These are phyloP conservation scores for Scolanthus callimorphus DNA, from an alignment of 92 coral and sea anemone genomes.

Conservation along the genomic window DNA sequence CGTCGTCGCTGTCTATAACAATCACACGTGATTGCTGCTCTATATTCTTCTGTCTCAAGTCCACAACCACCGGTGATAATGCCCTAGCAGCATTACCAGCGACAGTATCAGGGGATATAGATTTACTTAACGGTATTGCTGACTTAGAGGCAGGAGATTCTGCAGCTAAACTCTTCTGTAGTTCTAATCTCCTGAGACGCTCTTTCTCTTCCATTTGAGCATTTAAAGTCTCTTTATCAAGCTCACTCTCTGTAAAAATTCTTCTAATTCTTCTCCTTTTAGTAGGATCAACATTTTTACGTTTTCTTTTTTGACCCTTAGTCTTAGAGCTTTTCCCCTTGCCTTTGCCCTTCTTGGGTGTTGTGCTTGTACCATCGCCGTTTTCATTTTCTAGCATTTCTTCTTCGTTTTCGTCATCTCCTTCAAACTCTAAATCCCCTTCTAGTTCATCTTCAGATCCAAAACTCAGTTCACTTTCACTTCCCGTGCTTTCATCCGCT, in stretches of 20 bases:
- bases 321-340: conserved; percentile 16
- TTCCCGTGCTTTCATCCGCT: neutral
- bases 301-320: conserved; percentile 44
- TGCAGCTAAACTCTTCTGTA: conserved; percentile 77
- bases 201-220: conserved; percentile 94
- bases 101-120: conserved; percentile 12
- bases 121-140: neutral
- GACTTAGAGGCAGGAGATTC: neutral
- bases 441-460: conserved; percentile 22
- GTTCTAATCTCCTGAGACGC: conserved; percentile 78
- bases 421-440: conserved; percentile 39
- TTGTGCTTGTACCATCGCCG: neutral
- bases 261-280: conserved; percentile 82
- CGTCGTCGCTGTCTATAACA: conserved; percentile 92
- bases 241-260: conserved; percentile 66
- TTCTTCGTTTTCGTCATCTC: conserved; percentile 25
- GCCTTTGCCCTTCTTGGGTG: neutral
- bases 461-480: too few relatives aligned
- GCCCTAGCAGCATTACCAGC: conserved; percentile 10
- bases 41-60: conserved; percentile 51
- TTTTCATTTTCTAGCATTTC: conserved; percentile 21
- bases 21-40: conserved; percentile 46
- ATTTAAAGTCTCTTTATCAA: conserved; percentile 71
- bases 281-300: conserved; percentile 50
- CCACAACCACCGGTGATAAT: conserved; percentile 65